Conservation (phyloP, 2,113 vertebrate genomes). For the Myotis lucifugus region DNA sequence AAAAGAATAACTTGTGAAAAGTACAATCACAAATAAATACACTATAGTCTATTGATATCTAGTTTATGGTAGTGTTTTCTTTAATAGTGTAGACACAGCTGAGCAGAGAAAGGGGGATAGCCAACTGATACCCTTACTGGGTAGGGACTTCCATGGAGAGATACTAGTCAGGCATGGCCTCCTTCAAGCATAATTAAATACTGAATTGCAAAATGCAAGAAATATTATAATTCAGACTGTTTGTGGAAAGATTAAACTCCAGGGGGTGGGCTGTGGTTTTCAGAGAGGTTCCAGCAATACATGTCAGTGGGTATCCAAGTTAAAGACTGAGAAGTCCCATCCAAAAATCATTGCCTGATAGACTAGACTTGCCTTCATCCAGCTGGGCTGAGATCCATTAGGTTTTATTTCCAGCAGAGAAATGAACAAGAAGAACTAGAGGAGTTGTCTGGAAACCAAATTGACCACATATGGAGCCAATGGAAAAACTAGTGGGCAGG, state of each 20-base stretch:
- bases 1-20: conserved; percentile 8
- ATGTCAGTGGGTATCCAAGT: neutral
- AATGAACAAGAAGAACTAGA: neutral
- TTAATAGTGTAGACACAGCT: neutral
- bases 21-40: neutral
- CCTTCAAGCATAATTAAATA: neutral
- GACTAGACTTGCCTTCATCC: neutral
- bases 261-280: neutral
- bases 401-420: conserved; percentile 18
- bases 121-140: neutral
- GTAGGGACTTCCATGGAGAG: neutral
- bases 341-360: neutral
- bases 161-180: neutral
- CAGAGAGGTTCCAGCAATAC: neutral
- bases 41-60: neutral
- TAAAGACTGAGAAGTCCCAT: neutral
- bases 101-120: neutral
- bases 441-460: neutral
- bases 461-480: neutral
- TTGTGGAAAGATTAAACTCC: neutral
- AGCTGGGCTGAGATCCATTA: neutral
- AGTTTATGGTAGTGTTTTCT: neutral
- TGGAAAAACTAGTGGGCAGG: neutral
- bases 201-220: neutral
- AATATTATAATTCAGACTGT: neutral